Evolutionary conservation across 1,140 invertebrate genomes (phyloP), one percentile per base, ranked within the genome.

Genomic region (Drosophila ficusphila): DNA sequence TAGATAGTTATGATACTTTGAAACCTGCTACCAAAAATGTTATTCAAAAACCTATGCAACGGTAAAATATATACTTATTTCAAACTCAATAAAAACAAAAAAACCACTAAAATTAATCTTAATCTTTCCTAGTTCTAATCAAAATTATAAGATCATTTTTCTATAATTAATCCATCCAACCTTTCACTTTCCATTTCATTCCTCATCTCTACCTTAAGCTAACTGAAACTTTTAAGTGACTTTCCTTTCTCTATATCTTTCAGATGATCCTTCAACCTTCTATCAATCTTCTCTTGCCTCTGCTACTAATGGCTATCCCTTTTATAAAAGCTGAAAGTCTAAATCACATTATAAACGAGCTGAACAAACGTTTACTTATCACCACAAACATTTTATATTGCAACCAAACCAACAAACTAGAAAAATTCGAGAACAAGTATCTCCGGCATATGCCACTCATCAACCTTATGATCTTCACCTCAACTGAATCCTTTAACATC

Each of bases 341-440:
- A 0, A 29, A 5, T 3, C 25, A 41, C 21, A 33, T 79, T 4
- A 23, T 85, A 2, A 41, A 42, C 34, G 56, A 79, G 11, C 81
- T 85, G 3, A 85, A 75, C 11, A n/a, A 31, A 11, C 76, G 31
- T 0, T 46, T 85, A 0, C 25, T 18, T 1, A 51, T 79, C 0
- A 14, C 41, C 6, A 73, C 72, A 1, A 85, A 65, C 11, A 33
- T 85, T 16, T 25, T 69, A 0, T 85, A 38, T 19, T 74, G 54
- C 18, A 58, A 62, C 0, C 14, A 62, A 5, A 18, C 21, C 2
- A n/a, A 48, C 1, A 49, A n/a, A 5, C 48, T 39, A 0, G 1
- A 2, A 1, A 31, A 41, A 11, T 38, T 18, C 7, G 68, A 64
- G 21, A 8, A 9, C 0, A 64, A 47, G 0, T 38, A 57, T 29